phyloP scores from a whole-genome alignment of 2,888 invertebrate species.

The Rambutsinella grinnellia region DNA sequence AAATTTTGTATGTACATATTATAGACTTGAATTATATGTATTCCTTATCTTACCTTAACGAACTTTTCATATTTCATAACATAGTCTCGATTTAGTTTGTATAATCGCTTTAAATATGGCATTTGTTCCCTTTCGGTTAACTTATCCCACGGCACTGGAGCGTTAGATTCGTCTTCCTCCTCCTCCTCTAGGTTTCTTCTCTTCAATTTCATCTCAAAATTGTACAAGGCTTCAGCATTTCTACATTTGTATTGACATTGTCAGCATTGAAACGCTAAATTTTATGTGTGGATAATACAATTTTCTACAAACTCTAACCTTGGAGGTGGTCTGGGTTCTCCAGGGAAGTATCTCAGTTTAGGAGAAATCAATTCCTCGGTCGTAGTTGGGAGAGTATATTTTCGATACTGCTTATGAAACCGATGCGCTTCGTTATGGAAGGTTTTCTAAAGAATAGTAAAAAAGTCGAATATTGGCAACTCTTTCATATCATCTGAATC shows the following conservation, averaged over 20 bases:
- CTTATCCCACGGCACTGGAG: constrained; percentile 42
- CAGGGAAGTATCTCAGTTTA: constrained; percentile 20
- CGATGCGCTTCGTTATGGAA: constrained; percentile 43
- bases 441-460: constrained; percentile 29
- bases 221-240: constrained; percentile 36
- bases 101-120: constrained; percentile 53
- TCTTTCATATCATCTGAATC: background rate
- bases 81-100: constrained; percentile 40
- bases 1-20: background rate
- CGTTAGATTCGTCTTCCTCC: too few relatives aligned
- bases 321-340: constrained; percentile 55
- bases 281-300: too few relatives aligned
- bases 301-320: too few relatives aligned
- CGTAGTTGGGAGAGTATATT: background rate
- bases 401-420: constrained; percentile 22
- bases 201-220: constrained; percentile 13
- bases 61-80: constrained; percentile 56
- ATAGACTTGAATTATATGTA: too few relatives aligned
- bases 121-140: constrained; percentile 43
- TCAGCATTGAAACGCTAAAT: too few relatives aligned
- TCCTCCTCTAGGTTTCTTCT: background rate
- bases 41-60: constrained; percentile 39
- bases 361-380: background rate
- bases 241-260: too few relatives aligned
- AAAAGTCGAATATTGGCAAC: background rate